Evolutionary conservation across 1,140 invertebrate genomes (phyloP).

Genomic region (Lepidurus arcticus): DNA sequence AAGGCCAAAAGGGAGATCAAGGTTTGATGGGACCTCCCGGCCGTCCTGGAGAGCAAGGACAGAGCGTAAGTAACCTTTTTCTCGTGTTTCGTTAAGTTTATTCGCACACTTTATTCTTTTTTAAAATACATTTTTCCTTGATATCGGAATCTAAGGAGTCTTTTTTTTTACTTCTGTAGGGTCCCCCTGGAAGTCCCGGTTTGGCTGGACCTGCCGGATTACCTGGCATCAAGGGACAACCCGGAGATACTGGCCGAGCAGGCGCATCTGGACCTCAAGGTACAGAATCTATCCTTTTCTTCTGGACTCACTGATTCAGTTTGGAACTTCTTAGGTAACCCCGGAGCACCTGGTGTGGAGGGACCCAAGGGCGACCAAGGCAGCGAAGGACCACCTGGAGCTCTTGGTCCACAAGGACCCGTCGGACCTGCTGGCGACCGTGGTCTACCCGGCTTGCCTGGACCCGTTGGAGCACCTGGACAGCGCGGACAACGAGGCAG

Average conservation of each 20-base stretch:
- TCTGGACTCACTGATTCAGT: background rate
- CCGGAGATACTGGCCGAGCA: constrained; percentile 63
- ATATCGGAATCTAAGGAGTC: background rate
- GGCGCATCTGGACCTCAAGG: constrained; percentile 57
- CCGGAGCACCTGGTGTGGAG: constrained; percentile 60
- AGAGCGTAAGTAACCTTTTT: constrained; percentile 47
- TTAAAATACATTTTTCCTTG: no score
- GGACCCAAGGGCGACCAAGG: constrained; percentile 57
- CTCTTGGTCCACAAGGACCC: constrained; percentile 49
- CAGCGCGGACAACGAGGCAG: constrained; percentile 45
- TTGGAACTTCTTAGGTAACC: constrained; percentile 50
- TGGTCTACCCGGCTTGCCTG: constrained; percentile 58
- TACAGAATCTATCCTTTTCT: background rate
- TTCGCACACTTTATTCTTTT: no score
- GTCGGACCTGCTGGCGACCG: constrained; percentile 60
- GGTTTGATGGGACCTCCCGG: constrained; percentile 67
- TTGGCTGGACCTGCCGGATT: constrained; percentile 39
- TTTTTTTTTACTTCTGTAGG: constrained; percentile 35
- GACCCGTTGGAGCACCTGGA: constrained; percentile 53
- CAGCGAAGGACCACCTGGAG: constrained; percentile 44
- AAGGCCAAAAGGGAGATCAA: constrained; percentile 64
- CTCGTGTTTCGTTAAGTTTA: no score
- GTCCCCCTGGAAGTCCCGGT: constrained; percentile 33
- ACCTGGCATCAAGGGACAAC: constrained; percentile 63
- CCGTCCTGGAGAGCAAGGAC: constrained; percentile 62